phyloP scores from a whole-genome alignment of 2,113 vertebrate genomes.

The Turnix velox region DNA sequence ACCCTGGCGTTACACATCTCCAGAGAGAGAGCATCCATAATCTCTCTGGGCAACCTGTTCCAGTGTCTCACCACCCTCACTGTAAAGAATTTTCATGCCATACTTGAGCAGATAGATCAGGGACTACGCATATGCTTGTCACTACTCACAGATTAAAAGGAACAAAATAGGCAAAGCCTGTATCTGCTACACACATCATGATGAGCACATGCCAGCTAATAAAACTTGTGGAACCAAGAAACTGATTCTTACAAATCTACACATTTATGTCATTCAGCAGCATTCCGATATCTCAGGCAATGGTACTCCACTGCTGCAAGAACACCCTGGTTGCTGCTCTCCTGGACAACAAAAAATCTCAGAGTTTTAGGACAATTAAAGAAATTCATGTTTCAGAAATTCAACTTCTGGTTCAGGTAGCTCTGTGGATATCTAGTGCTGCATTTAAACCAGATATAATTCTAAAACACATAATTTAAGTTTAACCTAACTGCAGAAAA shows the following conservation, averaged over 20 bases:
- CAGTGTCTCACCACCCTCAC: too few species aligned
- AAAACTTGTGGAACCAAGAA: neutral
- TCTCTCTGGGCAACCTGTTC: too few species aligned
- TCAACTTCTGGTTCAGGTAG: neutral
- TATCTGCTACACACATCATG: neutral
- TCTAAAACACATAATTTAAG: neutral
- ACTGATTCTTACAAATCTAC: neutral
- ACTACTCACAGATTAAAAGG: neutral
- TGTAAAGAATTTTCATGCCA: too few species aligned
- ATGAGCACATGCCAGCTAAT: neutral
- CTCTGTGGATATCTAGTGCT: neutral
- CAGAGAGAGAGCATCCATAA: too few species aligned
- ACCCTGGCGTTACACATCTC: too few species aligned
- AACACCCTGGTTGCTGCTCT: neutral
- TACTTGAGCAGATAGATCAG: neutral
- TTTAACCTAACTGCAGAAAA: neutral
- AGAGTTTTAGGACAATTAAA: neutral
- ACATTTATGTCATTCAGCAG: neutral
- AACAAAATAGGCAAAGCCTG: neutral
- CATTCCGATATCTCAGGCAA: neutral
- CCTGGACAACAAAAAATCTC: neutral
- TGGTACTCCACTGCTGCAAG: accelerated
- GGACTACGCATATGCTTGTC: neutral
- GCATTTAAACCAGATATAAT: neutral
- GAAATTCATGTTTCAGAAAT: neutral